phyloP scores from a whole-genome alignment of 2,113 vertebrate species.

The Lontra canadensis region DNA sequence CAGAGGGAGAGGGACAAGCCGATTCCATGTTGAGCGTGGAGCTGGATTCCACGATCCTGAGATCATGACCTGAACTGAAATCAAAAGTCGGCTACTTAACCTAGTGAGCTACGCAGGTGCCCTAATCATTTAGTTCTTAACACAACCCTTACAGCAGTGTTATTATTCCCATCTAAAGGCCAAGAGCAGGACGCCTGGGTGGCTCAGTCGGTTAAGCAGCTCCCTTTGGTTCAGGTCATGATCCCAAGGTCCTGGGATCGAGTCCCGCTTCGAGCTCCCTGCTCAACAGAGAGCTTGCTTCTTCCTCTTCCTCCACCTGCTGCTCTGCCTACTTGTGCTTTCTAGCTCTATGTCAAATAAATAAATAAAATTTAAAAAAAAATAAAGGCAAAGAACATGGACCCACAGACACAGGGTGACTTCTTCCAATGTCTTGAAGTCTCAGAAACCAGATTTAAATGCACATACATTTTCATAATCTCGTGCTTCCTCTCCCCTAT shows the following conservation, averaged over 20 bases:
- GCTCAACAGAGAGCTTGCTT: no score
- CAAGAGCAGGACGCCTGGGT: background rate
- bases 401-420: background rate
- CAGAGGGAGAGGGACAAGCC: background rate
- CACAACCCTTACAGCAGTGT: background rate
- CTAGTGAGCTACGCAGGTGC: background rate
- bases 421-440: background rate
- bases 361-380: no score
- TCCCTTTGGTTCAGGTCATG: no score
- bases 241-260: no score
- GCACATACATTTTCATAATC: background rate
- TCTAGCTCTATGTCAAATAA: no score
- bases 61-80: background rate
- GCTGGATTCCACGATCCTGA: background rate
- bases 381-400: background rate
- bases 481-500: background rate
- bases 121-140: background rate
- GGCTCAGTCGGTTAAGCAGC: no score
- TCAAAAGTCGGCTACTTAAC: background rate
- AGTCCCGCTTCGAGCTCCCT: no score
- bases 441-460: background rate
- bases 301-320: no score
- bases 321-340: no score
- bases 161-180: background rate
- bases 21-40: background rate